These are phyloP conservation scores for Grammomys dolichurus DNA, from an alignment of 2,113 vertebrate species.

Conservation along the genomic window DNA sequence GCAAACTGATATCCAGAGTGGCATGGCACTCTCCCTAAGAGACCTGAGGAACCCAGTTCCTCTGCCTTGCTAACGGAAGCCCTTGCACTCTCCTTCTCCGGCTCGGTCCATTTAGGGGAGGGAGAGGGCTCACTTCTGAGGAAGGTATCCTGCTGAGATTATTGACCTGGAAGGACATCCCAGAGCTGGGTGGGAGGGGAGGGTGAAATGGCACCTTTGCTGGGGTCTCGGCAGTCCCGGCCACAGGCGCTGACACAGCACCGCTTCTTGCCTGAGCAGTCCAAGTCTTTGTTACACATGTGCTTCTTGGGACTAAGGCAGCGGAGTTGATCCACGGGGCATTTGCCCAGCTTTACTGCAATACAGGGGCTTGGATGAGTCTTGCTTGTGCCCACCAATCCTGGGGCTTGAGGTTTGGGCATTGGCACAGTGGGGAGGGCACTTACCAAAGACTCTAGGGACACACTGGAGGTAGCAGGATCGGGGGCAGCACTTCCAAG, in stretches of 20 bases:
- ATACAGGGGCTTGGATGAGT: constrained; percentile 39
- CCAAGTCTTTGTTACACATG: constrained; percentile 22
- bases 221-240: constrained; percentile 74
- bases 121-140: not conserved
- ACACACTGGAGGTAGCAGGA: constrained; percentile 76
- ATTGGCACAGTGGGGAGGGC: not conserved
- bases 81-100: not conserved
- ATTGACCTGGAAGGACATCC: not conserved
- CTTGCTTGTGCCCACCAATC: not conserved
- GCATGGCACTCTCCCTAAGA: not conserved
- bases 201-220: constrained; percentile 33
- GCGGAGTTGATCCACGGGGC: constrained; percentile 3
- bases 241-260: constrained; percentile 71
- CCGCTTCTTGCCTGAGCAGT: not conserved
- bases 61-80: not conserved
- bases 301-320: constrained; percentile 72
- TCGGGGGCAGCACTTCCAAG: constrained; percentile 70
- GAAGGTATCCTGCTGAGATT: not conserved
- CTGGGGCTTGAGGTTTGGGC: not conserved
- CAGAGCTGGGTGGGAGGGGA: not conserved
- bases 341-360: constrained; percentile 73
- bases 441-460: constrained; percentile 65
- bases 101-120: not conserved
- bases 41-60: not conserved
- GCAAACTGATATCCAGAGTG: not conserved